A percentile compares a stretch with the other conserved stretches of the same genome.
These are phyloP conservation scores for Hoplostethus mediterraneus DNA, from an alignment of 2,797 vertebrate genomes.

Conservation along the genomic window DNA sequence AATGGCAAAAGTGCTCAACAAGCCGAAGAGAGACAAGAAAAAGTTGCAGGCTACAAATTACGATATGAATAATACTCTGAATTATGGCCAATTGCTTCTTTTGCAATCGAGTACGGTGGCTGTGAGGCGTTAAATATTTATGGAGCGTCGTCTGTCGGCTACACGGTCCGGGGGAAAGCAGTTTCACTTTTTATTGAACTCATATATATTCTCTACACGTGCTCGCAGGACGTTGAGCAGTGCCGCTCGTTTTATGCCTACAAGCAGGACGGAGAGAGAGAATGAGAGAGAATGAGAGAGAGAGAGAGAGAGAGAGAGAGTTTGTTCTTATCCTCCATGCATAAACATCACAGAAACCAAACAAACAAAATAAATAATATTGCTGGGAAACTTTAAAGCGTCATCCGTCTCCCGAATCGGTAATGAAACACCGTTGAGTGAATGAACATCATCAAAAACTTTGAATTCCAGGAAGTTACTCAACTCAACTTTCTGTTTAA, in stretches of 20 bases:
- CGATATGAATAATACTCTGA: conserved; percentile 81
- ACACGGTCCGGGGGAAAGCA: conserved; percentile 60
- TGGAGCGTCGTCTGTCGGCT: conserved; percentile 67
- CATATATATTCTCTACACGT: conserved; percentile 73
- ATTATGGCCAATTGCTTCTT: conserved; percentile 84
- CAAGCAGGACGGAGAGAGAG: conserved; percentile 13
- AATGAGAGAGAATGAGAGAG: too few species aligned
- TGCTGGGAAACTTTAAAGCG: conserved; percentile 12
- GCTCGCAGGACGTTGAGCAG: conserved; percentile 47
- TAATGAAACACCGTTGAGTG: too few species aligned
- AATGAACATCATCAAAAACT: too few species aligned
- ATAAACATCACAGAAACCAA: conserved; percentile 58
- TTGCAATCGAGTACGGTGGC: conserved; percentile 83
- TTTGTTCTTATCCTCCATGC: conserved; percentile 45
- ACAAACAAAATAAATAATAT: not conserved
- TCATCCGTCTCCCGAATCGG: not conserved
- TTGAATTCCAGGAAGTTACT: too few species aligned
- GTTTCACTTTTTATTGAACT: conserved; percentile 79
- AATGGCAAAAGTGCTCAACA: conserved; percentile 51
- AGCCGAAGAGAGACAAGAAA: conserved; percentile 13
- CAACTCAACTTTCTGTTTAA: too few species aligned
- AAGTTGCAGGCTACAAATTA: conserved; percentile 82
- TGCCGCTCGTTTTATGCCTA: conserved; percentile 53
- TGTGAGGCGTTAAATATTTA: conserved; percentile 82
- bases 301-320: too few species aligned